A percentile compares a stretch with the other conserved stretches of the same genome.
phyloP scores from a whole-genome alignment of 2,888 invertebrate species.

The Herminia tarsipennalis region DNA sequence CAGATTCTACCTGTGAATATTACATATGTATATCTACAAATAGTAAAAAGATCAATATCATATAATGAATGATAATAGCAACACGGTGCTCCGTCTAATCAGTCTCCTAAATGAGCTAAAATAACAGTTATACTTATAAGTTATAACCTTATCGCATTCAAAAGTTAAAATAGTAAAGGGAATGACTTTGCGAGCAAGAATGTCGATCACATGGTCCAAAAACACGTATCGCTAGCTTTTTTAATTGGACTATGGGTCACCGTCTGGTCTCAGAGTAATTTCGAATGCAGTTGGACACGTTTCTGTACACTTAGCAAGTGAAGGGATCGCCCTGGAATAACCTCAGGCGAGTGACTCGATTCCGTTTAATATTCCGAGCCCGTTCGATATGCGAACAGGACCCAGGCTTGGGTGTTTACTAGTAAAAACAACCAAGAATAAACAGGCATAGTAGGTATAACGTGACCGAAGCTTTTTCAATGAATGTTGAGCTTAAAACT shows the following conservation, averaged over 20 bases:
- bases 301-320: slow-evolving; percentile 44
- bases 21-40: too few relatives aligned
- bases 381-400: slow-evolving; percentile 38
- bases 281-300: slow-evolving; percentile 46
- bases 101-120: background rate
- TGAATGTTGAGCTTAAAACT: too few relatives aligned
- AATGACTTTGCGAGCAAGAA: slow-evolving; percentile 44
- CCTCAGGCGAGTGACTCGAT: slow-evolving; percentile 54
- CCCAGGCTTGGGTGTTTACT: slow-evolving; percentile 31
- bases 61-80: too few relatives aligned
- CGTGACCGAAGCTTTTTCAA: background rate
- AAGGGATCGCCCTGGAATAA: slow-evolving; percentile 57
- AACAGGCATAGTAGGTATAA: background rate
- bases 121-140: background rate
- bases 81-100: too few relatives aligned
- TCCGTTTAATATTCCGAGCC: slow-evolving; percentile 56
- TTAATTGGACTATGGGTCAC: slow-evolving; percentile 44
- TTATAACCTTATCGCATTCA: too few relatives aligned
- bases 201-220: slow-evolving; percentile 40
- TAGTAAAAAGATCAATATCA: too few relatives aligned
- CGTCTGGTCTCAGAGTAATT: slow-evolving; percentile 34
- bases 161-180: slow-evolving; percentile 23
- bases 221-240: slow-evolving; percentile 39
- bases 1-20: too few relatives aligned
- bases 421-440: slow-evolving; percentile 25